Evolutionary conservation across 30 jellyfish, hydroid and myxozoan species (phyloP), one percentile per base, ranked within the genome.

Genomic region (Sanderia malayensis): DNA sequence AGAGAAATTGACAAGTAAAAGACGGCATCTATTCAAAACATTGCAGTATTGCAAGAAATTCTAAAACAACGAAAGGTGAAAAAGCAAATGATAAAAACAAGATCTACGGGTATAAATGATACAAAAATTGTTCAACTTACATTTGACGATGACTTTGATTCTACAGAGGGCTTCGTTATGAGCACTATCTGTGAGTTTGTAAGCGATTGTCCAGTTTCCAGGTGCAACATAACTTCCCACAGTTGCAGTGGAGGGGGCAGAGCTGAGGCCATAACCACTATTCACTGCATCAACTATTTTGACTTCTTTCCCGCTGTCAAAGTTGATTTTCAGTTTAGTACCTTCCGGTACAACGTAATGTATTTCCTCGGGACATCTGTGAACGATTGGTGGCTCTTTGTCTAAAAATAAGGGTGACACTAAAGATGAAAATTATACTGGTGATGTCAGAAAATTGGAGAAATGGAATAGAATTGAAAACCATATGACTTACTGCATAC

Each of bases 271-370:
- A 0, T 66, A 33, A 2, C 20, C 0, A 19, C 68, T 29, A 11
- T 31, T 25, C 19, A 49, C 73, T 1, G 31, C 55, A 49, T 71
- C 83, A 30, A 46, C 44, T 3, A 71, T 15, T 58, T 49, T 15
- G 0, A 71, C 58, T 53, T 71, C 83, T 2, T 30, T 31, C n/a
- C 19, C 6, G 13, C 21, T 17, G 0, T 71, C 46, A 19, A 47
- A 15, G 18, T 46, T 26, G 9, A 53, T 29, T 44, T 58, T 30
- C 44, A 20, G 44, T 29, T 71, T 11, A 9, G 52, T 11, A 13
- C 83, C 83, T 44, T 21, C 61, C 25, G 72, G 21, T 22, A 44
- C 72, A 25, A 72, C 52, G 41, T 7, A 71, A n/a, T 44, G 83
- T 4, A 71, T 41, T 17, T 46, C 31, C 1, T 53, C 53, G 1